Evolutionary conservation across 92 coral and sea anemone species (phyloP).

Genomic region (Epizoanthus illoricatus): DNA sequence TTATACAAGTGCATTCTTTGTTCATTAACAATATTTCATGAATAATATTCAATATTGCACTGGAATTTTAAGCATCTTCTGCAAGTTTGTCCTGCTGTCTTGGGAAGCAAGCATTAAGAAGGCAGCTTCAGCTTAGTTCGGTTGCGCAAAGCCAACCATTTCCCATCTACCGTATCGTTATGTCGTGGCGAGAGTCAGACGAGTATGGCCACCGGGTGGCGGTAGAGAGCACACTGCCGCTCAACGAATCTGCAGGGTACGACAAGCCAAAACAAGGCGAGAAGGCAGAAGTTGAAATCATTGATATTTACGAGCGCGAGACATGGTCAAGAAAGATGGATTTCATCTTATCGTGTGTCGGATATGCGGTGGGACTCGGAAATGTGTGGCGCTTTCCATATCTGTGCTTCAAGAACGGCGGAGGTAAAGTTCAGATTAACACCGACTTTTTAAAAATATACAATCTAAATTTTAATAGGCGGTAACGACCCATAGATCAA

Average conservation of each 20-base stretch:
- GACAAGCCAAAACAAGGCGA: neutral
- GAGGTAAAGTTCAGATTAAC: neutral
- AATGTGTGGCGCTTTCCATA: conserved; percentile 39
- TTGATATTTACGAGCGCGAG: conserved; percentile 27
- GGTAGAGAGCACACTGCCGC: conserved; percentile 23
- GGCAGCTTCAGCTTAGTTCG: neutral
- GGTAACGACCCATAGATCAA: neutral
- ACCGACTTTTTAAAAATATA: too few species aligned
- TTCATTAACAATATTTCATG: neutral
- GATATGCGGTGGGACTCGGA: conserved; percentile 33
- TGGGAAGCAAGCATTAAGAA: neutral
- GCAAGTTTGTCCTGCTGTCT: neutral
- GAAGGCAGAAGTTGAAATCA: neutral
- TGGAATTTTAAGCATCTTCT: conserved; percentile 3
- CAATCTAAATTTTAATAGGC: neutral
- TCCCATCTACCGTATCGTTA: neutral
- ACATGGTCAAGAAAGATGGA: conserved; percentile 37
- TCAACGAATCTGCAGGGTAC: neutral
- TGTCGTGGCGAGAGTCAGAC: conserved; percentile 33
- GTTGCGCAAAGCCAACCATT: neutral
- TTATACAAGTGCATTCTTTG: neutral
- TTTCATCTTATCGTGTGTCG: conserved; percentile 30
- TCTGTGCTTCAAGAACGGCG: conserved; percentile 30
- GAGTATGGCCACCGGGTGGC: conserved; percentile 18
- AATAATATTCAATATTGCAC: neutral